Evolutionary conservation across 1,140 invertebrate species (phyloP).

Genomic region (Caligus rogercresseyi): DNA sequence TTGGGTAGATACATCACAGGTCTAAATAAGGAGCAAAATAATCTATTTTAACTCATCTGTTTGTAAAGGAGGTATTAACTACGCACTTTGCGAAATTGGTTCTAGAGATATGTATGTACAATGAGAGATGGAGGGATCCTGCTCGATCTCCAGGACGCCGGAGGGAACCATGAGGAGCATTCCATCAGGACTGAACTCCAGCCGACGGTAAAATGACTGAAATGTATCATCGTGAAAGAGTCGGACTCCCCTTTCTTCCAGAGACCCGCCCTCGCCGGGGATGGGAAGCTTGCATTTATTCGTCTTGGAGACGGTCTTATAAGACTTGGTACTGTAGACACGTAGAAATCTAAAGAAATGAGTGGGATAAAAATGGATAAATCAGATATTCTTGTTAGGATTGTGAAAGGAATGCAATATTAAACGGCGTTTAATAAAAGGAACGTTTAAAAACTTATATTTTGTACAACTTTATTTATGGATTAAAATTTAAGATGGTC

Average conservation of each 20-base stretch:
- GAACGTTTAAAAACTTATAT: no score
- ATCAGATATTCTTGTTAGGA: no score
- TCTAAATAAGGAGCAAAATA: slow-evolving; percentile 35
- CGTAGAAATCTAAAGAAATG: slow-evolving; percentile 43
- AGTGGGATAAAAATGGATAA: slow-evolving; percentile 18
- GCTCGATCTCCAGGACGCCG: slow-evolving; percentile 42
- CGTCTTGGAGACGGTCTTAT: slow-evolving; percentile 49
- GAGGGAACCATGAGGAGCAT: slow-evolving; percentile 65
- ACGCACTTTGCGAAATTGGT: slow-evolving; percentile 48
- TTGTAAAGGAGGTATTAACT: slow-evolving; percentile 22
- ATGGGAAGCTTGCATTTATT: slow-evolving; percentile 39
- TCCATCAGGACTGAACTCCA: slow-evolving; percentile 76
- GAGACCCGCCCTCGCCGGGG: neutral
- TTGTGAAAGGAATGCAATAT: no score
- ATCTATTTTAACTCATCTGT: neutral
- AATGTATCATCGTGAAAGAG: slow-evolving; percentile 87
- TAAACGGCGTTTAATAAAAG: no score
- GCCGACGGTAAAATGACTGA: slow-evolving; percentile 72
- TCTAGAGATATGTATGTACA: slow-evolving; percentile 59
- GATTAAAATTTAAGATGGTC: no score
- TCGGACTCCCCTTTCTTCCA: slow-evolving; percentile 27
- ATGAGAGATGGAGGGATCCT: slow-evolving; percentile 40
- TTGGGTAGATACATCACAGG: slow-evolving; percentile 63
- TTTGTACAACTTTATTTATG: no score
- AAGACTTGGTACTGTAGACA: slow-evolving; percentile 48